phyloP scores from a whole-genome alignment of 2,797 vertebrate genomes.

The Chromis chromis region DNA sequence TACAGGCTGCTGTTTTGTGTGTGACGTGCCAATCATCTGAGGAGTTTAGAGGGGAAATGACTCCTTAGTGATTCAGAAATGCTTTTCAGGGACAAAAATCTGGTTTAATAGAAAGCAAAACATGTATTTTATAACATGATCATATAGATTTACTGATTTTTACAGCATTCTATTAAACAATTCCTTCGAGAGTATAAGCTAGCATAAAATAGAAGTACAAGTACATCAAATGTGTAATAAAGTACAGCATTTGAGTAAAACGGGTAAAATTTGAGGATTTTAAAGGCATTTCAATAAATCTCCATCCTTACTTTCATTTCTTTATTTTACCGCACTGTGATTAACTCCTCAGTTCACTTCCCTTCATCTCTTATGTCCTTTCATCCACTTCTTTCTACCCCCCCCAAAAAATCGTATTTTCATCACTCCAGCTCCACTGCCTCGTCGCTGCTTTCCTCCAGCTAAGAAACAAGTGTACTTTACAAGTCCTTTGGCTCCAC shows the following conservation, averaged over 20 bases:
- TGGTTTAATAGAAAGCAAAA: no score
- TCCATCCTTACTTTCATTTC: slow-evolving; percentile 14
- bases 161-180: background rate
- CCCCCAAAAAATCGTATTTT: background rate
- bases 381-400: background rate
- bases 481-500: slow-evolving; percentile 31
- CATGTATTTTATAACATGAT: no score
- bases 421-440: slow-evolving; percentile 7
- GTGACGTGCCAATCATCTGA: background rate
- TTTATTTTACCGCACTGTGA: slow-evolving; percentile 22
- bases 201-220: background rate
- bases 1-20: background rate
- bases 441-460: background rate
- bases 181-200: background rate
- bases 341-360: slow-evolving; percentile 9
- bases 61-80: background rate
- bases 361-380: background rate
- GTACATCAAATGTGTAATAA: background rate
- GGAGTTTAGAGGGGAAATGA: background rate
- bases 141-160: no score
- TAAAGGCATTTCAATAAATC: slow-evolving; percentile 5
- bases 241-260: background rate
- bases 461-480: slow-evolving; percentile 33
- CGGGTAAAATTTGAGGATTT: background rate
- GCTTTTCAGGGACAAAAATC: no score